Percentiles rank a stretch among this genome's conserved stretches.
phyloP scores from a whole-genome alignment of 2,888 invertebrate genomes.

The Stegana nigrithorax region DNA sequence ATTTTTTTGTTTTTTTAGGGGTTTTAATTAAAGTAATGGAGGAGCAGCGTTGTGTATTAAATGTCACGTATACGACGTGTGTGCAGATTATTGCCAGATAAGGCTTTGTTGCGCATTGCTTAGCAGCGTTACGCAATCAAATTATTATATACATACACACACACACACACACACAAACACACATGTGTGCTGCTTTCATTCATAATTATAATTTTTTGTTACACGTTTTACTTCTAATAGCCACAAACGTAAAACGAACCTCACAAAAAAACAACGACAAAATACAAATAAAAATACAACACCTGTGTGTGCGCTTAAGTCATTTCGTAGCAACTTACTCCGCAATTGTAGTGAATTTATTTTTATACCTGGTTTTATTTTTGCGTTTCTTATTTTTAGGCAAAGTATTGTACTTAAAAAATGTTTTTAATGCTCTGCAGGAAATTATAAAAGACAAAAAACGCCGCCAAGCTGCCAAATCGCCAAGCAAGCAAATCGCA shows the following conservation, averaged over 20 bases:
- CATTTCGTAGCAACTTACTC: neutral
- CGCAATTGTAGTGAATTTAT: neutral
- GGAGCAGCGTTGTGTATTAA: no score
- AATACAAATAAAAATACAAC: no score
- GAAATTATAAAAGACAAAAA: neutral
- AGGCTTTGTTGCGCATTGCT: no score
- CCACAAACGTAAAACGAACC: no score
- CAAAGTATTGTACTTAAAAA: neutral
- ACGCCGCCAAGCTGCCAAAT: no score
- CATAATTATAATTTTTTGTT: neutral
- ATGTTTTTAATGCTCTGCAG: neutral
- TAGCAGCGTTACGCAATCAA: no score
- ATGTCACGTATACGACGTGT: neutral
- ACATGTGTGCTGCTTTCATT: neutral
- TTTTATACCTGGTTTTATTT: neutral
- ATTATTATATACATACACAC: no score
- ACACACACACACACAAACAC: neutral
- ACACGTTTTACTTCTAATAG: neutral
- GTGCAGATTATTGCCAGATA: no score
- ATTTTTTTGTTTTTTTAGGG: neutral
- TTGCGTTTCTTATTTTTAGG: no score
- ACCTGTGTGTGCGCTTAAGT: neutral
- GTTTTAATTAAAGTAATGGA: neutral
- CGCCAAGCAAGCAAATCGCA: no score
- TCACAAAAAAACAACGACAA: no score